Conservation (phyloP, 2,113 vertebrate species). For the Leptocoma aspasia region DNA sequence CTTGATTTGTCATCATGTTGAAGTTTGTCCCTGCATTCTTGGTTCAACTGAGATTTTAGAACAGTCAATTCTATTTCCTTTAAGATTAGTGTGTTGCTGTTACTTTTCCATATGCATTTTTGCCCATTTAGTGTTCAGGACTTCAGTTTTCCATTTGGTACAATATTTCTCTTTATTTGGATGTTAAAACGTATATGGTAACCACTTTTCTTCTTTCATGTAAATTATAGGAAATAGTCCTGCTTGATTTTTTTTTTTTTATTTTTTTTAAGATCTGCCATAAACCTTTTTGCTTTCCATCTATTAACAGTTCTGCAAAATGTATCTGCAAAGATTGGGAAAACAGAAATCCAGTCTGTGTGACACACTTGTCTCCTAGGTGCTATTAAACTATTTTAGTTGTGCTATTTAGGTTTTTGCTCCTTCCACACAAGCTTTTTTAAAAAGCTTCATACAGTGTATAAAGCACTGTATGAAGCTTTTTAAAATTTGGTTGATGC, state of each 20-base stretch:
- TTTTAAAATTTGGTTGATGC: not conserved
- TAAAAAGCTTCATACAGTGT: too few relatives aligned
- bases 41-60: not conserved
- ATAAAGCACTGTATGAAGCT: not conserved
- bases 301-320: not conserved
- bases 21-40: not conserved
- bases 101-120: not conserved
- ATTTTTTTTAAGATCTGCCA: not conserved
- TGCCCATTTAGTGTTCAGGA: not conserved
- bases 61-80: not conserved
- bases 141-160: not conserved
- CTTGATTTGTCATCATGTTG: not conserved
- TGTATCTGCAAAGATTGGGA: not conserved
- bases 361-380: not conserved
- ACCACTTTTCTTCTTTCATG: not conserved
- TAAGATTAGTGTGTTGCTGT: not conserved
- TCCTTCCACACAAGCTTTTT: not conserved
- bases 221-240: not conserved
- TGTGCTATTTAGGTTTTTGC: not conserved
- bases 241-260: not conserved
- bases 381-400: not conserved
- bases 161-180: not conserved
- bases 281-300: not conserved
- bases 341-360: not conserved
- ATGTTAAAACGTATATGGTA: not conserved